Evolutionary conservation across 2,888 invertebrate genomes (phyloP).

Genomic region (Diarsia brunnea): DNA sequence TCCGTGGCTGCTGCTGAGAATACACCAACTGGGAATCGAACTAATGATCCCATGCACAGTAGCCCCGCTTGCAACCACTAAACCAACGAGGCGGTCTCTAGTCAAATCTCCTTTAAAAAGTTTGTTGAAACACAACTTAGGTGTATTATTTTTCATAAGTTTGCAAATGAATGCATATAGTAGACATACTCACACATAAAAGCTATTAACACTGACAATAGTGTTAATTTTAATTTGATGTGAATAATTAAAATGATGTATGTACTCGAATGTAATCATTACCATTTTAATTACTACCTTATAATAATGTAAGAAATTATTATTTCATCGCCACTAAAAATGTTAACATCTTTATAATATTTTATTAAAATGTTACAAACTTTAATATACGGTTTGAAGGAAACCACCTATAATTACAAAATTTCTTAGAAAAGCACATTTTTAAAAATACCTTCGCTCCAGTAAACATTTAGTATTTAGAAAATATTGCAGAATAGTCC

Average conservation of each 20-base stretch:
- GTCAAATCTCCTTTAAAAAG: background rate
- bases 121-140: background rate
- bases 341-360: constrained; percentile 32
- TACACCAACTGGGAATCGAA: too few species aligned
- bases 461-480: constrained; percentile 28
- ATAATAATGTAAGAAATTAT: constrained; percentile 16
- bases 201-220: constrained; percentile 22
- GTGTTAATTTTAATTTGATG: constrained; percentile 51
- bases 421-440: constrained; percentile 10
- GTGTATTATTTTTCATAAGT: background rate
- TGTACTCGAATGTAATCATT: constrained; percentile 28
- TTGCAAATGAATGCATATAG: background rate
- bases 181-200: background rate
- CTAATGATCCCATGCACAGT: too few species aligned
- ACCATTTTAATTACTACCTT: constrained; percentile 38
- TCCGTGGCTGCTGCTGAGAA: too few species aligned
- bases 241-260: constrained; percentile 45
- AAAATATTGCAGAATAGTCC: constrained; percentile 30
- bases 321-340: constrained; percentile 46
- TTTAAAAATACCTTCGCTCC: background rate
- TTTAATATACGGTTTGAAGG: constrained; percentile 3
- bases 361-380: constrained; percentile 32
- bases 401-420: constrained; percentile 36
- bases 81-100: too few species aligned
- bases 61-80: too few species aligned